These are phyloP conservation scores for Scopus umbretta DNA, from an alignment of 2,113 vertebrate genomes.

Conservation along the genomic window DNA sequence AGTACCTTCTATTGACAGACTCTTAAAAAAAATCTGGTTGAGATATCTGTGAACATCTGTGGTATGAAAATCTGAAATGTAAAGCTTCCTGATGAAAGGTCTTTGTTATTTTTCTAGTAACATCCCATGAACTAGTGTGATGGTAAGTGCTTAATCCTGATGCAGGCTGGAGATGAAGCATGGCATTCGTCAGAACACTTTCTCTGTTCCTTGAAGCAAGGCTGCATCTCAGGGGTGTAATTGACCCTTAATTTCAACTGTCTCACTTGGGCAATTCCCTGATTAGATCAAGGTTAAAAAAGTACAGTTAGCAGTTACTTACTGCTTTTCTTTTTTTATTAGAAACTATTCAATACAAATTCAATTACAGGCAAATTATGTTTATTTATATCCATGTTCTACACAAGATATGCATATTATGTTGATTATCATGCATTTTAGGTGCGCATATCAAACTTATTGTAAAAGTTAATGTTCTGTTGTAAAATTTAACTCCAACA, in stretches of 20 bases:
- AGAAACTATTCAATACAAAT: background rate
- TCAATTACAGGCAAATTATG: background rate
- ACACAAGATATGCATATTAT: background rate
- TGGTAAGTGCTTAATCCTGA: background rate
- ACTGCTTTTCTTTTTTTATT: background rate
- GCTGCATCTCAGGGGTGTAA: background rate
- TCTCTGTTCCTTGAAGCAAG: background rate
- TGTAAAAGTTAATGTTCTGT: background rate
- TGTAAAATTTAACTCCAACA: background rate
- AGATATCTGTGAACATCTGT: background rate
- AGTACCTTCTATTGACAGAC: background rate
- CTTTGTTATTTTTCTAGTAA: background rate
- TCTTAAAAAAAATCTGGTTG: background rate
- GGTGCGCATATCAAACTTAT: background rate
- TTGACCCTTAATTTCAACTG: slow-evolving; percentile 3
- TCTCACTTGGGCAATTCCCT: background rate
- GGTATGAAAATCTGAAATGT: background rate
- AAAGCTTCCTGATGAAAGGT: background rate
- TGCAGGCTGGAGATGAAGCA: background rate
- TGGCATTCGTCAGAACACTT: background rate
- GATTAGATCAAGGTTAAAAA: background rate
- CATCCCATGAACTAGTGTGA: background rate
- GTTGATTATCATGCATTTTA: background rate
- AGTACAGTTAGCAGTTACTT: background rate
- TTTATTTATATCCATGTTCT: background rate